These are phyloP conservation scores for Megalonaias nervosa DNA, from an alignment of 1,140 invertebrate genomes.

Conservation along the genomic window DNA sequence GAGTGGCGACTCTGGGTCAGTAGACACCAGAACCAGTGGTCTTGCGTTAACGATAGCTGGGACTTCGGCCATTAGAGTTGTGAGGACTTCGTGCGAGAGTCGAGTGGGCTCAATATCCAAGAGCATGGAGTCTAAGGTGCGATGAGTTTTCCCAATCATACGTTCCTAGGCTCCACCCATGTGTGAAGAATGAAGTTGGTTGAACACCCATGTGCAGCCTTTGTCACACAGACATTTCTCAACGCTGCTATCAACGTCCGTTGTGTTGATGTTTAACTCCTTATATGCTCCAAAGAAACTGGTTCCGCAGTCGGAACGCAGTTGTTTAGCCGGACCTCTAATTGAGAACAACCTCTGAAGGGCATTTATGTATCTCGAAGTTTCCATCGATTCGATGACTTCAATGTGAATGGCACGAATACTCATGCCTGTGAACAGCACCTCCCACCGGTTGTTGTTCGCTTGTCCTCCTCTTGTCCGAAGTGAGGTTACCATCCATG, in stretches of 20 bases:
- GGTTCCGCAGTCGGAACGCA: constrained; percentile 5
- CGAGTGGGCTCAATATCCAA: background rate
- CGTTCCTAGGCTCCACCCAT: constrained; percentile 22
- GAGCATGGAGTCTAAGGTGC: constrained; percentile 14
- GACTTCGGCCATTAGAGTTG: constrained; percentile 16
- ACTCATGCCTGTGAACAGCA: constrained; percentile 31
- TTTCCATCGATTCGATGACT: constrained; percentile 3
- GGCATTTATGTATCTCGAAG: constrained; percentile 17
- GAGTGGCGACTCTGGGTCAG: constrained; percentile 10
- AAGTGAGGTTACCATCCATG: background rate
- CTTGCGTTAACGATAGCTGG: constrained; percentile 13
- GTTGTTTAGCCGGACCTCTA: background rate
- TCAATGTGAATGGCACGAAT: constrained; percentile 27
- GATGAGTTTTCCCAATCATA: background rate
- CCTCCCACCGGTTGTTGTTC: constrained; percentile 9
- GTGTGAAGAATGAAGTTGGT: constrained; percentile 14
- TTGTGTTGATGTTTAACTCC: background rate
- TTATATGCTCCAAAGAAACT: constrained; percentile 7
- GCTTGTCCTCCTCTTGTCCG: constrained; percentile 15
- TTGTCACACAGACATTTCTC: background rate
- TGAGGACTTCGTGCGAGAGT: constrained; percentile 3
- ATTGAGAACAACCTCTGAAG: constrained; percentile 4
- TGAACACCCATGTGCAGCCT: constrained; percentile 7
- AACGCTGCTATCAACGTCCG: background rate
- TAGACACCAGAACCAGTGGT: constrained; percentile 6